phyloP scores from a whole-genome alignment of 2,797 vertebrate genomes.

The Nothura maculosa region DNA sequence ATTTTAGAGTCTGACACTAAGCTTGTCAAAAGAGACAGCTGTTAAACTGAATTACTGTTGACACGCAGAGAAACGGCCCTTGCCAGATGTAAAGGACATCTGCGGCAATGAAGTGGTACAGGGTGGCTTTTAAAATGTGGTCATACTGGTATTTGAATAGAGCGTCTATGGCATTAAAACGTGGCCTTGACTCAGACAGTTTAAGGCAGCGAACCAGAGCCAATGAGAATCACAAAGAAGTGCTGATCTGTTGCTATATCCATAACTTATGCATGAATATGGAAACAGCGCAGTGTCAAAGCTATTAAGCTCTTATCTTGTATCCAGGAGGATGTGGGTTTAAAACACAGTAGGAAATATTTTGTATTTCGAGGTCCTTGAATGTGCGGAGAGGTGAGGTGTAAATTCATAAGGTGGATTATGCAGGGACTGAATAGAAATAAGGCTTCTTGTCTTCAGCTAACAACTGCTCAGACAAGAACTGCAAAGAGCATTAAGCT shows the following conservation, averaged over 20 bases:
- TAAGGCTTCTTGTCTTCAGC: conserved; percentile 48
- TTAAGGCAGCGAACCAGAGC: conserved; percentile 71
- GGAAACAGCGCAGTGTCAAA: conserved; percentile 52
- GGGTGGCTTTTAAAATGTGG: conserved; percentile 83
- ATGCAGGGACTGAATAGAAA: conserved; percentile 40
- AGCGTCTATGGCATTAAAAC: conserved; percentile 74
- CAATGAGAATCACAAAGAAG: conserved; percentile 75
- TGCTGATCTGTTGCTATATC: conserved; percentile 68
- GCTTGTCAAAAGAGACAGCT: conserved; percentile 88
- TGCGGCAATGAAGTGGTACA: conserved; percentile 82
- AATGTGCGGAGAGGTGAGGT: conserved; percentile 28
- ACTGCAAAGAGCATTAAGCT: conserved; percentile 35
- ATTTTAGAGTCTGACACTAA: conserved; percentile 85
- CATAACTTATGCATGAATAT: conserved; percentile 66
- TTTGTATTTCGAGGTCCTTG: conserved; percentile 33
- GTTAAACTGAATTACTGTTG: conserved; percentile 88
- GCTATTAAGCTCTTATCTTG: conserved; percentile 62
- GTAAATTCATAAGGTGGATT: conserved; percentile 65
- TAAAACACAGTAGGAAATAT: conserved; percentile 60
- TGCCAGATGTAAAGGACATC: conserved; percentile 88
- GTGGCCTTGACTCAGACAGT: conserved; percentile 75
- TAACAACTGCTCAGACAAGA: conserved; percentile 40
- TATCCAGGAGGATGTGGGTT: conserved; percentile 50
- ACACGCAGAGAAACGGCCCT: conserved; percentile 81
- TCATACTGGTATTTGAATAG: conserved; percentile 80